phyloP scores from a whole-genome alignment of 1,140 invertebrate genomes.

The Dreissena rostriformis region DNA sequence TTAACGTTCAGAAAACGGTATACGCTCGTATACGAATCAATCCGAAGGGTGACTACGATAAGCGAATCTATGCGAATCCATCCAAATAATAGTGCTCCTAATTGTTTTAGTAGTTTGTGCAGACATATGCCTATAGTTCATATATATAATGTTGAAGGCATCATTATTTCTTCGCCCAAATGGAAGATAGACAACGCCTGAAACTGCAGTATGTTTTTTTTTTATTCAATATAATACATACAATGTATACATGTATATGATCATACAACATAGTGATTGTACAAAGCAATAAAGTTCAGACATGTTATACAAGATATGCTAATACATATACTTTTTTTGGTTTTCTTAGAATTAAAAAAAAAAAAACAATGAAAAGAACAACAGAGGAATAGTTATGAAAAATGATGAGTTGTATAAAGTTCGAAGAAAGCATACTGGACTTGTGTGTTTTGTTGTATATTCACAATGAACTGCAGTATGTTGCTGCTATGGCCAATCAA shows the following conservation, averaged over 20 bases:
- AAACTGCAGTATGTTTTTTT: conserved; percentile 17
- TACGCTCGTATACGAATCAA: conserved; percentile 18
- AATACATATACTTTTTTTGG: background rate
- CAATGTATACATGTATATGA: background rate
- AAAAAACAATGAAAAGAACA: background rate
- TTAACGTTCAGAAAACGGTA: conserved; percentile 22
- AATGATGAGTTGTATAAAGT: background rate
- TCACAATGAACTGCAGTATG: no score
- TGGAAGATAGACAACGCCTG: conserved; percentile 18
- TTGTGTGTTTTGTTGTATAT: no score
- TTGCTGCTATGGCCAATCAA: no score
- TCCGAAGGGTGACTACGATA: conserved; percentile 19
- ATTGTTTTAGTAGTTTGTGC: background rate
- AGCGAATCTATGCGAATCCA: background rate
- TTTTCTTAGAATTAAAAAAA: no score
- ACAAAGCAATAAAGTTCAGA: background rate
- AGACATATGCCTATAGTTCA: background rate
- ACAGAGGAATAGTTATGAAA: background rate
- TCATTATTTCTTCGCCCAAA: background rate
- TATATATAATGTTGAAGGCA: background rate
- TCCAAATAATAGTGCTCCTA: background rate
- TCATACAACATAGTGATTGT: background rate
- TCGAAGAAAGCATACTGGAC: conserved; percentile 3
- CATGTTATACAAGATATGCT: background rate
- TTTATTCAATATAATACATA: background rate